Percentiles rank a stretch among this genome's conserved stretches.
Evolutionary conservation across 1,140 invertebrate species (phyloP).

Genomic region (Mycetomoellerius zeteki): DNA sequence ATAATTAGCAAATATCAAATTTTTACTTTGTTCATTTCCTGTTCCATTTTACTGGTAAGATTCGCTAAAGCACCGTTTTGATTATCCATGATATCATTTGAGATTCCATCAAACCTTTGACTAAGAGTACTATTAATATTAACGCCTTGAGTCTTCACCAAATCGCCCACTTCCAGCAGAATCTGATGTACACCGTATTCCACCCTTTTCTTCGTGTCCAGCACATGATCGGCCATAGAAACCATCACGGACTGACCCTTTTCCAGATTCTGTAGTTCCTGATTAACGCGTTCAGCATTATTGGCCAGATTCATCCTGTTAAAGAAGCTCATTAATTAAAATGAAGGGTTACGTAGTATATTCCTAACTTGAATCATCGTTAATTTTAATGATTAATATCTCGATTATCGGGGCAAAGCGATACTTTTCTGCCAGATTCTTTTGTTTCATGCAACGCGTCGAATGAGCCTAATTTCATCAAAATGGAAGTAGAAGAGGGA

Average conservation of each 20-base stretch:
- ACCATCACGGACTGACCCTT: conserved; percentile 94
- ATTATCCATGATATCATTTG: conserved; percentile 90
- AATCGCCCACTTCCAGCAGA: conserved; percentile 92
- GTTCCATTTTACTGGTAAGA: conserved; percentile 92
- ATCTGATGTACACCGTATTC: conserved; percentile 95
- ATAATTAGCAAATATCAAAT: neutral
- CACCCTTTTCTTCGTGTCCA: conserved; percentile 94
- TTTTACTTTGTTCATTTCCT: conserved; percentile 91
- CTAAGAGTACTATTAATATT: conserved; percentile 91
- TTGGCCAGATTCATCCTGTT: conserved; percentile 81
- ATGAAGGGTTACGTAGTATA: neutral
- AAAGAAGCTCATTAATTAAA: neutral
- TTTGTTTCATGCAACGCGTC: too few relatives aligned
- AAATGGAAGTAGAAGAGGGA: too few relatives aligned
- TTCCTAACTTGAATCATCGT: too few relatives aligned
- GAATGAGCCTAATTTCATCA: too few relatives aligned
- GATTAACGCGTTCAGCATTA: conserved; percentile 84
- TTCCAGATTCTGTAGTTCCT: conserved; percentile 87
- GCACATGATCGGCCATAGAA: conserved; percentile 94
- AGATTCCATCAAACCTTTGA: conserved; percentile 91
- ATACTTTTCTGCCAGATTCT: too few relatives aligned
- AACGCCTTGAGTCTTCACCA: conserved; percentile 90
- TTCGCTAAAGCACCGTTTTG: conserved; percentile 92
- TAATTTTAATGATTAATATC: too few relatives aligned
- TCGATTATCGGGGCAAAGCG: too few relatives aligned